Evolutionary conservation across 2,113 vertebrate species (phyloP), one percentile per base, ranked within the genome.

Genomic region (Philantomba maxwellii): DNA sequence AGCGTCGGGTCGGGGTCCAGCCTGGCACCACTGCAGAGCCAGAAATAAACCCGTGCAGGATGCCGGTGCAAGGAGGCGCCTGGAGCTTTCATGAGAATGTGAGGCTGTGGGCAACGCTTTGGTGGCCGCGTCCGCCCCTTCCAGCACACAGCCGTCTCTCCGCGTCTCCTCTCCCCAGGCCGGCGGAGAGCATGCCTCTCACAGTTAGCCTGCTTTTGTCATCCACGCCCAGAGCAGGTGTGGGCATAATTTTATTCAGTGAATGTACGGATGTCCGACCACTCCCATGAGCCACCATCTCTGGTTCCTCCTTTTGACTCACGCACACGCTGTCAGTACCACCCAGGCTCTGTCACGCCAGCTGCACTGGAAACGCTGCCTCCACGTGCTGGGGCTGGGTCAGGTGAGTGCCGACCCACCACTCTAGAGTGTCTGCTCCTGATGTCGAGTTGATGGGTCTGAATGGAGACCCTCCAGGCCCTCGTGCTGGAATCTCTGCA

Each of bases 141-240:
- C 5, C 13, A 6, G 0, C 28, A 1, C 2, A 6, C 11, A 1
- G 0, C 14, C 7, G 7, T 39, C 14, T 33, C 30, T 3, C n/a
- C 16, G 6, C 45, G 5, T 53, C 14, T 9, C 3, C 73, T 43
- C 11, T 21, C 23, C 51, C 0, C 26, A 25, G 0, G 7, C 0
- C 0, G 0, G 25, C 23, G 2, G 47, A 17, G 6, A 75, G 19
- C 25, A 6, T 0, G 0, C 11, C 23, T 4, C 70, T 11, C 0
- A 0, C 2, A 0, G 19, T 2, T 12, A 49, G 13, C 4, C 4
- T 0, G 6, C 58, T 7, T 12, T 15, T 17, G 4, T 25, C 13
- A 1, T 21, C 78, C 23, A 7, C 4, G 36, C 5, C 3, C 5
- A 0, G 2, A 6, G 57, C 3, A 36, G 43, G 11, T 4, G 15